Base-by-base conservation (phyloP, 2,797 vertebrate species). In the Anisognathus igniventris region DNA sequence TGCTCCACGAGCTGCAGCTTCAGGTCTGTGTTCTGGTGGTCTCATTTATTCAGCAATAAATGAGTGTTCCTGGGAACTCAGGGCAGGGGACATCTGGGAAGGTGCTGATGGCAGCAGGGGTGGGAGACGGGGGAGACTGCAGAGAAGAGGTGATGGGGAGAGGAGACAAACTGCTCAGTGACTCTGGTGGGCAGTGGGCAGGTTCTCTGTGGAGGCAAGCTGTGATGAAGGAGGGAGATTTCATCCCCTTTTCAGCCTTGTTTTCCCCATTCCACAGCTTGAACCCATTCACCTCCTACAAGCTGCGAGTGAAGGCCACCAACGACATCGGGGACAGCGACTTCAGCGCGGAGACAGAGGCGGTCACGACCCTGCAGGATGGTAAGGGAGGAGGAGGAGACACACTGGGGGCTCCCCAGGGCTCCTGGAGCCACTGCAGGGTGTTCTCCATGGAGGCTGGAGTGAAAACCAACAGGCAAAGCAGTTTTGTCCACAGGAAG, bases 221-320 rank as follows among this genome's bases (percentile, higher is more conserved):
- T 66, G 28, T 35, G 53, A 9, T 17, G 31, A 8, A 22, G 10
- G 21, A 11, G 51, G 21, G 11, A 37, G 23, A 21, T 45, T 53
- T 93, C 44, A 68, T 31, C 14, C 12, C 65, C n/a, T 24, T 33
- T 56, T 95, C 58, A 65, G 37, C 18, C 31, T 75, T 18, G 2
- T 44, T 66, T 47, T 56, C 64, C 35, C 25, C 14, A 0, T 61
- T 70, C 77, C 90, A 6, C 92, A 99, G 99, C 90, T 93, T 99
- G 95, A 98, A 98, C 90, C 99, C 99, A 0, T 99, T 99, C 93
- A 99, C 99, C 9, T 99, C 99, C 4, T 99, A 99, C 95, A 99
- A 98, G 73, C 98, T 99, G 76, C 98, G 98, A 40, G 98, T 99
- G 97, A 97, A 98, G 93, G 98, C 99, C 31, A 99, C 98, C 95